Evolutionary conservation across 2,113 vertebrate species (phyloP).

Genomic region (Entelurus aequoreus): DNA sequence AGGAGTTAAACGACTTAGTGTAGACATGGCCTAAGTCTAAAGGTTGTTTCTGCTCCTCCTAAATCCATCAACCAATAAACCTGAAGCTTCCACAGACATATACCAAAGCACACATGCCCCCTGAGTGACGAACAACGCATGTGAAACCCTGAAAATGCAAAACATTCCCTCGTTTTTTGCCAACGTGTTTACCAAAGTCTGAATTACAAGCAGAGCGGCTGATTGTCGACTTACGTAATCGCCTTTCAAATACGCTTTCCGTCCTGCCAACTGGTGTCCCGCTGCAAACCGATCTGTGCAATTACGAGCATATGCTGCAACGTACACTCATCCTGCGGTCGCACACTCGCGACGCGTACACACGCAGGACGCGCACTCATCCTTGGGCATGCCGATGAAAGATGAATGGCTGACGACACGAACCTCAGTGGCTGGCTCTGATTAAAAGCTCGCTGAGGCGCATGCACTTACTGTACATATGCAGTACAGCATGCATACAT

Average conservation of each 20-base stretch:
- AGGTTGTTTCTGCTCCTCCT: not conserved
- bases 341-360: slow-evolving; percentile 13
- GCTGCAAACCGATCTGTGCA: slow-evolving; percentile 36
- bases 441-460: slow-evolving; percentile 34
- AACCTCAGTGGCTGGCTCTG: slow-evolving; percentile 29
- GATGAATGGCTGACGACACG: slow-evolving; percentile 24
- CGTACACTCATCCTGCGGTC: slow-evolving; percentile 25
- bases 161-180: slow-evolving; percentile 56
- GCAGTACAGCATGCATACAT: not conserved
- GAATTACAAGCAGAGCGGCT: slow-evolving; percentile 52
- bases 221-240: slow-evolving; percentile 57
- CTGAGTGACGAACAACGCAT: slow-evolving; percentile 47
- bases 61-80: slow-evolving; percentile 13
- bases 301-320: slow-evolving; percentile 51
- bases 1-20: too few relatives aligned
- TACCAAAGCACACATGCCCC: slow-evolving; percentile 8
- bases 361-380: slow-evolving; percentile 10
- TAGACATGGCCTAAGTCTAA: too few relatives aligned
- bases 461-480: slow-evolving; percentile 2
- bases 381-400: slow-evolving; percentile 34
- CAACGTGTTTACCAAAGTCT: slow-evolving; percentile 57
- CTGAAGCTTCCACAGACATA: slow-evolving; percentile 7
- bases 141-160: slow-evolving; percentile 46
- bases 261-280: slow-evolving; percentile 39
- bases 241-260: slow-evolving; percentile 44